Evolutionary conservation across 2,113 vertebrate genomes (phyloP), one percentile per base, ranked within the genome.

Genomic region (Steatornis caripensis): DNA sequence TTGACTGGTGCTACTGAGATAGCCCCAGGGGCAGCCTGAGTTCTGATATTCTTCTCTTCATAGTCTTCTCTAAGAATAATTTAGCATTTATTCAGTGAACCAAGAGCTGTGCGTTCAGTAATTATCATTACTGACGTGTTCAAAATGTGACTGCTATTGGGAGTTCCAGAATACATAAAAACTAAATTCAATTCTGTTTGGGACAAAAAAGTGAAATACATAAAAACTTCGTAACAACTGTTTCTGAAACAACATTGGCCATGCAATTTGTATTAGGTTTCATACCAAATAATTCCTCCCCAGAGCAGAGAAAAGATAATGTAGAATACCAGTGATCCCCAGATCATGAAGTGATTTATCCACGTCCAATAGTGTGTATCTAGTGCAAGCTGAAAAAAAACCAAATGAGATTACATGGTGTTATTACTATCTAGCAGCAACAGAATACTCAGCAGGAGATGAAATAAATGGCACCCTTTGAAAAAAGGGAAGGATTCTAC

Each of bases 301-400:
- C 99, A 99, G 90, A 99, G 98, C 65, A 99, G 98, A 87, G 99
- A 99, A 98, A 99, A 99, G 94, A 99, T 91, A 54, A 99, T 96
- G 51, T 99, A 99, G 98, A 99, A 99, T 9, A 99, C 97, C 90
- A 99, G 97, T 2, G 99, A 99, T 48, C 99, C 99, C 99, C 99
- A 99, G 96, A 99, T 99, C 84, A 99, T 98, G 71, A 99, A 99
- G 87, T 99, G 99, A 98, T 99, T 99, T 97, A 99, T 99, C 99
- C 99, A 99, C 0, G 99, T 99, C 99, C 99, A 99, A 98, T 99
- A 99, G 87, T 99, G 99, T 14, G 99, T 99, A 95, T 99, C 99
- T 53, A 99, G 97, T n/a, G 98, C 99, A 93, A 99, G 97, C 99
- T 99, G 45, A 27, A 96, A 92, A 64, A 85, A 55, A 96, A 12